Percentiles rank a stretch among this genome's conserved stretches.
These are phyloP conservation scores for Ifrita kowaldi DNA, from an alignment of 2,113 vertebrate species.

Conservation along the genomic window DNA sequence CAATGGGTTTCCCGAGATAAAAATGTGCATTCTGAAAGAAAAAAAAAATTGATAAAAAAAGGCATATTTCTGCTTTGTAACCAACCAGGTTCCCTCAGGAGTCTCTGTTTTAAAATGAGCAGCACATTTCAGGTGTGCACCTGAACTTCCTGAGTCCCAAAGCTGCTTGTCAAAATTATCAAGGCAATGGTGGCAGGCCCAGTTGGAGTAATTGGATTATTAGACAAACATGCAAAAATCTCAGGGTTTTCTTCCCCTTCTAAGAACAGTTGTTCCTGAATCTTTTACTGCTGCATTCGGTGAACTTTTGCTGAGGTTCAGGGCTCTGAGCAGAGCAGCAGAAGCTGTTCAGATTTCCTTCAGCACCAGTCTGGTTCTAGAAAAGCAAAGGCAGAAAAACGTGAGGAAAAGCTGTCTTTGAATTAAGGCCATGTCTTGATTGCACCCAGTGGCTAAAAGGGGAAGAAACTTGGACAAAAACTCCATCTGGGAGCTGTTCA, in stretches of 20 bases:
- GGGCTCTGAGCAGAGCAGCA: background rate
- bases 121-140: background rate
- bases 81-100: background rate
- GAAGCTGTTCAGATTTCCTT: background rate
- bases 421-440: background rate
- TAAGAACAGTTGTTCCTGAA: background rate
- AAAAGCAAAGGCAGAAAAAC: background rate
- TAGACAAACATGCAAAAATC: background rate
- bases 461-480: background rate
- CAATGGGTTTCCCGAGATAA: background rate
- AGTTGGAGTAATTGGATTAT: background rate
- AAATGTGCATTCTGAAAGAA: background rate
- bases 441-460: background rate
- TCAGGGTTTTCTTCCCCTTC: background rate
- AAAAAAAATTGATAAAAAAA: background rate
- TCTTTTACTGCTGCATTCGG: background rate
- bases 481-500: background rate
- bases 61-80: background rate
- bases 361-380: background rate
- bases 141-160: background rate
- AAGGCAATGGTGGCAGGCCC: background rate
- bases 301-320: background rate
- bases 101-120: background rate
- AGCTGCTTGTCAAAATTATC: background rate
- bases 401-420: background rate